Conservation (phyloP, 2,888 invertebrate species). For the Yponomeuta malinellus region DNA sequence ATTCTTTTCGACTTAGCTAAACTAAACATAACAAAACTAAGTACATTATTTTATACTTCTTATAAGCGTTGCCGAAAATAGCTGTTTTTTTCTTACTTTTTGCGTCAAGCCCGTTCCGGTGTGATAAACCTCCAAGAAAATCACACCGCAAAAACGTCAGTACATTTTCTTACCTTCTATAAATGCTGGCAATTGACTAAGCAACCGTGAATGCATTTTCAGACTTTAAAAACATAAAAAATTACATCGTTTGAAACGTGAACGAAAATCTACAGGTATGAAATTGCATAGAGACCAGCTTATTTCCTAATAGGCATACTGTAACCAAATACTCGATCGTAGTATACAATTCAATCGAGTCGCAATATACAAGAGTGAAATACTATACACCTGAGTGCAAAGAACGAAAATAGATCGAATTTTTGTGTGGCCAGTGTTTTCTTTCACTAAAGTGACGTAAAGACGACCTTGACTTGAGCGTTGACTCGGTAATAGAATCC, state of each 20-base stretch:
- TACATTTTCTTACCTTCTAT: too few species aligned
- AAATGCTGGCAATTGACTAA: too few species aligned
- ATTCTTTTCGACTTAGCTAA: too few species aligned
- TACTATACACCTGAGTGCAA: not conserved
- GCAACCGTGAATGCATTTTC: too few species aligned
- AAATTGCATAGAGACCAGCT: not conserved
- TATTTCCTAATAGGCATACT: constrained; percentile 8
- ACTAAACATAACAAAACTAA: too few species aligned
- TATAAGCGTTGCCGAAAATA: too few species aligned
- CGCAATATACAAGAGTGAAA: not conserved
- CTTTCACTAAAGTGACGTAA: not conserved
- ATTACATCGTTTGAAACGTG: not conserved
- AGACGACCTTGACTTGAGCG: not conserved
- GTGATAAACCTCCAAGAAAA: too few species aligned
- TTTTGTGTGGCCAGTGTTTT: not conserved
- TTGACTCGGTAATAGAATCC: not conserved
- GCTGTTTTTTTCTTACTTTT: too few species aligned
- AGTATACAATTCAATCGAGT: constrained; percentile 4
- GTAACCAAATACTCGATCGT: not conserved
- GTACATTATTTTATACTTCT: too few species aligned
- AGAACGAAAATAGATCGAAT: constrained; percentile 1
- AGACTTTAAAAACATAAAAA: not conserved
- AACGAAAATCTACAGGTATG: not conserved
- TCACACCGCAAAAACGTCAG: too few species aligned
- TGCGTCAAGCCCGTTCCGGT: too few species aligned